Base-by-base conservation (phyloP, 2,888 invertebrate species). In the Copidosoma aretas region DNA sequence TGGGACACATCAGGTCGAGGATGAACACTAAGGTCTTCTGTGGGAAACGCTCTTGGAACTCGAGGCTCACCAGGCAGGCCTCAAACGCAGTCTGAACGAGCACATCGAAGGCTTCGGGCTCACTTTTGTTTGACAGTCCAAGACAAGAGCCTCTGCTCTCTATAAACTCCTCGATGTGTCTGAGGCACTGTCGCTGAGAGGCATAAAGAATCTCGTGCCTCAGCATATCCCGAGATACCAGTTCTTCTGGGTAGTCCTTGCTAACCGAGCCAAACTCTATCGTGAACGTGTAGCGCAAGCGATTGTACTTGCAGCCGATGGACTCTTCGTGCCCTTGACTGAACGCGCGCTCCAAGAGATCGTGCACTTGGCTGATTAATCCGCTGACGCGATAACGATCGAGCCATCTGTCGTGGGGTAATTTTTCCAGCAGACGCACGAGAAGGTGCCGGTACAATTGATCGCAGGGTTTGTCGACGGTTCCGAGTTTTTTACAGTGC, bases 71-170 rank as follows among this genome's bases (percentile, higher is more conserved):
- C 0, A 73, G 66, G 41, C 77, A 77, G 1, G 77, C 77, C 46
- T 81, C 79, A 10, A 78, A 72, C 0, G 78, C 80, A 3, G 79
- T 64, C 12, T 73, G 73, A 3, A 77, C 60, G 8, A 81, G 71
- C 41, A 76, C 70, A 12, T 78, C 68, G 5, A 51, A 64, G 8
- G 19, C 19, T 0, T 63, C 60, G 1, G n/a, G 1, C 10, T 41
- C 43, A 52, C 21, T 51, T 8, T 21, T 1, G 21, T 41, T 60
- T 12, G 12, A 17, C 14, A 14, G 12, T 14, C 25, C 43, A 15
- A 46, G 1, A 17, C 43, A 15, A 1, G 17, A 46, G 17, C 43
- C 43, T 46, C 17, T 14, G 12, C 43, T 46, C 17, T 4, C 43
- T 14, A 46, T 14, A 15, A 46, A 17, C 14, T 46, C 43, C 12